Percentiles rank a stretch among this genome's conserved stretches.
Evolutionary conservation across 2,888 invertebrate genomes (phyloP).

Genomic region (Seladonia tumulorum): DNA sequence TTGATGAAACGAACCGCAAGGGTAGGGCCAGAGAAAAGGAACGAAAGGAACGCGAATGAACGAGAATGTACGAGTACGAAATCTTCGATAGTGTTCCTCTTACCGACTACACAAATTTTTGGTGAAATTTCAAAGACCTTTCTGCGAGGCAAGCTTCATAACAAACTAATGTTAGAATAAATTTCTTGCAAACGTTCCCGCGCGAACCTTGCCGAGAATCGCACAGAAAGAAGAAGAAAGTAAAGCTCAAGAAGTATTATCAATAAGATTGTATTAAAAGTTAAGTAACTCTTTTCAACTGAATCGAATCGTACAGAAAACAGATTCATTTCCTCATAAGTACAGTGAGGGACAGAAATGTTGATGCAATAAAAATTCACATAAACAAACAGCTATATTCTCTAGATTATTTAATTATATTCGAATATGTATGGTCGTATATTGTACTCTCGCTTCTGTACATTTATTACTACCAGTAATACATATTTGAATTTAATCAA

Average conservation of each 20-base stretch:
- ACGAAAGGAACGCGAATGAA: conserved; percentile 29
- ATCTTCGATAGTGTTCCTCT: conserved; percentile 22
- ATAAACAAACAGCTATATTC: not conserved
- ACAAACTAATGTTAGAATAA: conserved; percentile 14
- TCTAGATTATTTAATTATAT: not conserved
- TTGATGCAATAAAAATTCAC: not conserved
- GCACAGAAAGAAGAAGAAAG: conserved; percentile 19
- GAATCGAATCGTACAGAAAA: not conserved
- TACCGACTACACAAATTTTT: conserved; percentile 39
- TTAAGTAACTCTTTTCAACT: conserved; percentile 48
- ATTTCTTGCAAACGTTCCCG: not conserved
- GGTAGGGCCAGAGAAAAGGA: conserved; percentile 24
- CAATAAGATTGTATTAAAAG: conserved; percentile 3
- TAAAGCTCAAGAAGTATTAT: conserved; percentile 2
- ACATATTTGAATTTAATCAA: conserved; percentile 9
- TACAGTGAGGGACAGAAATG: not conserved
- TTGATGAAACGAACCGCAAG: conserved; percentile 4
- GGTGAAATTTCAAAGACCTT: conserved; percentile 26
- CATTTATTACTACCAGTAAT: not conserved
- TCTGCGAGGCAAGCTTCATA: conserved; percentile 33
- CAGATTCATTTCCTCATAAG: conserved; percentile 2
- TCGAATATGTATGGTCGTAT: conserved; percentile 11
- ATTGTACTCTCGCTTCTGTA: not conserved
- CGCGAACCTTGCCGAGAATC: not conserved
- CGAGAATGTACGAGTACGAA: conserved; percentile 43